Conservation (phyloP, 2,888 invertebrate species). For the Epiblema foenella region DNA sequence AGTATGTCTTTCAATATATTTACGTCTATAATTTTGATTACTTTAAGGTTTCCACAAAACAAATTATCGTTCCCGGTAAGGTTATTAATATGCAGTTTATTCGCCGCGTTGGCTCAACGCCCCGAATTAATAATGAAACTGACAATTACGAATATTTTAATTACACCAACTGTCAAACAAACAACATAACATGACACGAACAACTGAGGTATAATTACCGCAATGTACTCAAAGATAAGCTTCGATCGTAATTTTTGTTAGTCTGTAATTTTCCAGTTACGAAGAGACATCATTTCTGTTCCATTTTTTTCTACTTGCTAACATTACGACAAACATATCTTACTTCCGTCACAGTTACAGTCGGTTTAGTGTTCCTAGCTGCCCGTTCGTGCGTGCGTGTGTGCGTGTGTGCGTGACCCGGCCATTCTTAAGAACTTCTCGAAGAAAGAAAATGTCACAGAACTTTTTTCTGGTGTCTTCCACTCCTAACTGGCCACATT, state of each 20-base stretch:
- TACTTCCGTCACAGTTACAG: background rate
- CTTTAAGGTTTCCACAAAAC: background rate
- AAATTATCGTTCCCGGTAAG: background rate
- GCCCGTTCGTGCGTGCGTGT: too few relatives aligned
- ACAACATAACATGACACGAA: conserved; percentile 22
- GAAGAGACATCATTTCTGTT: background rate
- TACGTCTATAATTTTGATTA: background rate
- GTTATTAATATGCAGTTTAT: background rate
- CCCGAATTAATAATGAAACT: conserved; percentile 6
- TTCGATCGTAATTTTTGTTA: conserved; percentile 10
- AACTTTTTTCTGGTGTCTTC: too few relatives aligned
- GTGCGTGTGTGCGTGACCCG: too few relatives aligned
- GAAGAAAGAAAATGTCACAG: too few relatives aligned
- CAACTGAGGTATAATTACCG: conserved; percentile 13
- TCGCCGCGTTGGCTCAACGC: background rate
- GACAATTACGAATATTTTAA: conserved; percentile 22
- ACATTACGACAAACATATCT: background rate
- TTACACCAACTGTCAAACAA: conserved; percentile 28
- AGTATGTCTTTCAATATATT: background rate
- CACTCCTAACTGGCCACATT: too few relatives aligned
- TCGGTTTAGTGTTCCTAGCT: background rate
- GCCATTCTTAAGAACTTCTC: background rate
- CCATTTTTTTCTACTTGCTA: background rate
- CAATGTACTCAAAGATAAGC: conserved; percentile 16
- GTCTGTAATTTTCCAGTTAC: background rate